Percentiles rank a stretch among this genome's conserved stretches.
These are phyloP conservation scores for Mongoloraphidia duomilia DNA, from an alignment of 2,888 invertebrate species.

Conservation along the genomic window DNA sequence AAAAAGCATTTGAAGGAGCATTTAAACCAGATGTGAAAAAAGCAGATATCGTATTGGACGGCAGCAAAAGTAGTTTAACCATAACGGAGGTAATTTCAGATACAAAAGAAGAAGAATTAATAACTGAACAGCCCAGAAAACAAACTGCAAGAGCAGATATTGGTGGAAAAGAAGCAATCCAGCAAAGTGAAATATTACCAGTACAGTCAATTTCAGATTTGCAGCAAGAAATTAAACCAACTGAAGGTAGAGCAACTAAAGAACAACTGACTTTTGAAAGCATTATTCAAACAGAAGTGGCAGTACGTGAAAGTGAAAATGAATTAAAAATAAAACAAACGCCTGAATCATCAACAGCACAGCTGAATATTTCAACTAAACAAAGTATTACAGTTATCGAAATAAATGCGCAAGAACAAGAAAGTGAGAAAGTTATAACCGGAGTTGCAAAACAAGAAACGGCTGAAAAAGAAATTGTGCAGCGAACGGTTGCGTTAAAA, in stretches of 20 bases:
- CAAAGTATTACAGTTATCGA: conserved; percentile 28
- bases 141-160: conserved; percentile 13
- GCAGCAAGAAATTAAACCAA: conserved; percentile 10
- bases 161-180: conserved; percentile 17
- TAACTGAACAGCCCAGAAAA: conserved; percentile 11
- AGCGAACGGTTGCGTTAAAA: conserved; percentile 29
- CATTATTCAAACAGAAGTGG: conserved; percentile 20
- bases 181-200: conserved; percentile 17
- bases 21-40: conserved; percentile 20
- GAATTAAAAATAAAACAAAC: conserved; percentile 15
- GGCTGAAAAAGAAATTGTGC: conserved; percentile 30
- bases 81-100: conserved; percentile 18
- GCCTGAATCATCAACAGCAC: conserved; percentile 16
- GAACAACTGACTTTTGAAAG: conserved; percentile 21
- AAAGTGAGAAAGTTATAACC: conserved; percentile 27
- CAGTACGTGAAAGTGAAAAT: conserved; percentile 22
- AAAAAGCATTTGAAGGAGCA: conserved; percentile 21
- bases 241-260: conserved; percentile 14
- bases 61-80: conserved; percentile 8
- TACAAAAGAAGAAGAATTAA: conserved; percentile 11
- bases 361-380: conserved; percentile 19
- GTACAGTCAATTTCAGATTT: conserved; percentile 11
- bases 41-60: conserved; percentile 16
- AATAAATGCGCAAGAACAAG: conserved; percentile 24
- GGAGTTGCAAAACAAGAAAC: conserved; percentile 30